Percentiles rank a stretch among this genome's conserved stretches.
phyloP scores from a whole-genome alignment of 2,888 invertebrate genomes.

The Mamestra brassicae region DNA sequence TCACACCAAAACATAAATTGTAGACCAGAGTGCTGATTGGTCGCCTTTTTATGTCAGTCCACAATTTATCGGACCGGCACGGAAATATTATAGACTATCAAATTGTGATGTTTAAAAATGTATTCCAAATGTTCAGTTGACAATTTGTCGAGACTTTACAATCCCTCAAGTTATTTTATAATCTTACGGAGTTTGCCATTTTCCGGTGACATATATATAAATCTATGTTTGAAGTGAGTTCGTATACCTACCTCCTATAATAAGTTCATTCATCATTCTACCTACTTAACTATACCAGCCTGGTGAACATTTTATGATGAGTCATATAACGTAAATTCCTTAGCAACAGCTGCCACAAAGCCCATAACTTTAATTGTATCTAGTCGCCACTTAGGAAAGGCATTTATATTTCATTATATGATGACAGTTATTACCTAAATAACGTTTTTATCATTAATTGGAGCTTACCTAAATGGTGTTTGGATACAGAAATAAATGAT shows the following conservation, averaged over 20 bases:
- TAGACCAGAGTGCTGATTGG: too few species aligned
- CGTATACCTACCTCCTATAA: neutral
- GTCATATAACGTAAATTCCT: slow-evolving; percentile 19
- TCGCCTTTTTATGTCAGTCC: too few species aligned
- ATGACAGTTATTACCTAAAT: slow-evolving; percentile 34
- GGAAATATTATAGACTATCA: too few species aligned
- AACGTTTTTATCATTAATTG: slow-evolving; percentile 13
- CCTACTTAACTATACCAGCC: neutral
- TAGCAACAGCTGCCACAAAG: slow-evolving; percentile 6
- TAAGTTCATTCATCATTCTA: neutral
- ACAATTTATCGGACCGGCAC: too few species aligned
- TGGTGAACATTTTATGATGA: slow-evolving; percentile 28
- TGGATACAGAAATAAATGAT: neutral
- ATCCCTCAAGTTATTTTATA: too few species aligned
- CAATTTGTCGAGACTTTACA: too few species aligned
- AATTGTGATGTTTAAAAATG: too few species aligned
- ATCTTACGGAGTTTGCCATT: too few species aligned
- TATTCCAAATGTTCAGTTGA: too few species aligned
- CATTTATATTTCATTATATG: slow-evolving; percentile 11
- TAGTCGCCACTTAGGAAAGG: slow-evolving; percentile 20
- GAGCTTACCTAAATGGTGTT: slow-evolving; percentile 5
- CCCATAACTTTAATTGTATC: slow-evolving; percentile 6
- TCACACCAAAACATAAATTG: too few species aligned
- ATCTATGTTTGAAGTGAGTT: neutral
- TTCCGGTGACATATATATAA: too few species aligned